Percentiles rank a stretch among this genome's conserved stretches.
These are phyloP conservation scores for Ramphastos sulfuratus DNA, from an alignment of 2,113 vertebrate species.

Conservation along the genomic window DNA sequence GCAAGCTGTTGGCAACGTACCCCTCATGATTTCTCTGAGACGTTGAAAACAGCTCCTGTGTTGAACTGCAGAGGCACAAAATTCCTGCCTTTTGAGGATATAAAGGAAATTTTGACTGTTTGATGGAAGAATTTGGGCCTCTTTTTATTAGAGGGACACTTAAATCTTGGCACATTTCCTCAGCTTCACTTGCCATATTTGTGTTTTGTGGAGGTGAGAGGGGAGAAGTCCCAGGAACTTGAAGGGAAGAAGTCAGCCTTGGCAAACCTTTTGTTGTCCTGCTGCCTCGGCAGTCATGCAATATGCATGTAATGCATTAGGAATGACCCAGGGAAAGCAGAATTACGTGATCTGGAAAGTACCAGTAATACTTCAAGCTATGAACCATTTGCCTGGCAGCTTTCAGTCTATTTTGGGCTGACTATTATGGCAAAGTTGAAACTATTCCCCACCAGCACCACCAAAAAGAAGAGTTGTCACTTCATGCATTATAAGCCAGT, in stretches of 20 bases:
- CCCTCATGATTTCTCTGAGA: neutral
- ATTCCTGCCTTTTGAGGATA: neutral
- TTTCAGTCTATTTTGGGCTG: conserved; percentile 11
- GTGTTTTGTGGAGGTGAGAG: neutral
- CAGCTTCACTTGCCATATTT: neutral
- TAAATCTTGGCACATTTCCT: neutral
- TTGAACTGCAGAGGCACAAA: neutral
- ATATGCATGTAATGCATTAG: neutral
- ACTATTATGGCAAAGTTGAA: neutral
- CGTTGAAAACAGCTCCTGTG: neutral
- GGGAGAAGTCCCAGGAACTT: neutral
- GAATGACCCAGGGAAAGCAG: conserved; percentile 37
- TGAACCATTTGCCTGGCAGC: conserved; percentile 32
- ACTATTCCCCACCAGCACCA: neutral
- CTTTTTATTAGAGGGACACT: neutral
- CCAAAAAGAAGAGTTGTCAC: neutral
- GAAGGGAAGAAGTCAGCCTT: neutral
- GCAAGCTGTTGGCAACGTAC: neutral
- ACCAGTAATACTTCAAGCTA: conserved; percentile 21
- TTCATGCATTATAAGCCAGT: neutral
- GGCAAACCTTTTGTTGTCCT: conserved; percentile 5
- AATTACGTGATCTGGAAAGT: conserved; percentile 57
- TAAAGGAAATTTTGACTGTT: neutral
- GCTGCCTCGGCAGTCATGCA: neutral
- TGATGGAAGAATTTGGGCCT: neutral